Evolutionary conservation across 2,797 vertebrate genomes (phyloP).

Genomic region (Epinephelus malabaricus): DNA sequence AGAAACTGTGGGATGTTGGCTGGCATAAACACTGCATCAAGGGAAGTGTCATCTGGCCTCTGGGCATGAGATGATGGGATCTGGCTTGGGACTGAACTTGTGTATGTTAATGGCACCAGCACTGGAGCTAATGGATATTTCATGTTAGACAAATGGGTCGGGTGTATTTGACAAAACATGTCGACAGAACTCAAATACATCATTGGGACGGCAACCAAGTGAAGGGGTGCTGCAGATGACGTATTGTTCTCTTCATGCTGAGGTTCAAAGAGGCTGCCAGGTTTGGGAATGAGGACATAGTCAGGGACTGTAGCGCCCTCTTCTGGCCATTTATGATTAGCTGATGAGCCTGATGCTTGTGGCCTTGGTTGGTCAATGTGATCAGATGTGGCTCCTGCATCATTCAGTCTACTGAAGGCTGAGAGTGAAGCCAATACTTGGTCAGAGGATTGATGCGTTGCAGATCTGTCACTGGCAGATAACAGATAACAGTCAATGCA

Average conservation of each 20-base stretch:
- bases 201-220: neutral
- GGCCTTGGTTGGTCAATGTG: slow-evolving; percentile 24
- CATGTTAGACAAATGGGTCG: slow-evolving; percentile 9
- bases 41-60: neutral
- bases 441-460: slow-evolving; percentile 22
- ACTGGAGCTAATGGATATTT: slow-evolving; percentile 21
- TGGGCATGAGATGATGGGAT: neutral
- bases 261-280: slow-evolving; percentile 11
- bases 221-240: neutral
- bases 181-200: slow-evolving; percentile 15
- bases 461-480: slow-evolving; percentile 40
- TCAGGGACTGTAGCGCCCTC: neutral
- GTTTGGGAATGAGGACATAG: slow-evolving; percentile 11
- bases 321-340: slow-evolving; percentile 11
- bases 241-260: slow-evolving; percentile 11
- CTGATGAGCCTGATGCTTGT: neutral
- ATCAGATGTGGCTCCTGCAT: slow-evolving; percentile 21
- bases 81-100: neutral
- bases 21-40: slow-evolving; percentile 2
- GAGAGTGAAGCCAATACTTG: slow-evolving; percentile 5
- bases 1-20: neutral
- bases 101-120: slow-evolving; percentile 20
- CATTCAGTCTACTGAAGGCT: slow-evolving; percentile 6
- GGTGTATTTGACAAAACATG: slow-evolving; percentile 30
- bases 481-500: slow-evolving; percentile 21